phyloP scores from a whole-genome alignment of 1,140 invertebrate species.

The Dendrolimus kikuchii region DNA sequence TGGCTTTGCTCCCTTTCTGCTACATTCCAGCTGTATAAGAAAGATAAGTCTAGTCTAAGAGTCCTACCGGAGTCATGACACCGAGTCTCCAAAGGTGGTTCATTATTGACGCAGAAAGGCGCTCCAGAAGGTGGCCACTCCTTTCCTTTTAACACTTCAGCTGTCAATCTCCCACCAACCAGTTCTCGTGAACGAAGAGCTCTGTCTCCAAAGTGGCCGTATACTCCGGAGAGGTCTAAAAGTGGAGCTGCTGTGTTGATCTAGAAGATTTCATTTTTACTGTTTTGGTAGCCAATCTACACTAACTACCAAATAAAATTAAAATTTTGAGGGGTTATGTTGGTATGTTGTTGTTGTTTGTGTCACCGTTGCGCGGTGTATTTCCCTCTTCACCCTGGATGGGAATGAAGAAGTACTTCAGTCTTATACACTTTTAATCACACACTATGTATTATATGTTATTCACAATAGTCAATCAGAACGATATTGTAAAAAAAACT shows the following conservation, averaged over 20 bases:
- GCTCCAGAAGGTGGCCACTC: conserved; percentile 15
- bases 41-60: not conserved
- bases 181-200: conserved; percentile 3
- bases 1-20: no score
- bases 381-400: no score
- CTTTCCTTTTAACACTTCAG: conserved; percentile 10
- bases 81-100: conserved; percentile 12
- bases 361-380: no score
- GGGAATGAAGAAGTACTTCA: no score
- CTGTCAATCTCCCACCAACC: conserved; percentile 14
- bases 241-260: conserved; percentile 24
- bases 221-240: conserved; percentile 21
- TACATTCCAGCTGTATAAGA: no score
- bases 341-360: no score
- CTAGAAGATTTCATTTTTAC: conserved; percentile 9
- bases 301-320: no score
- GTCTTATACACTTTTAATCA: no score
- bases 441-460: no score
- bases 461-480: no score
- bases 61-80: conserved; percentile 19
- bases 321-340: no score
- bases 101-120: conserved; percentile 14
- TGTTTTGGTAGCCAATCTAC: conserved; percentile 1
- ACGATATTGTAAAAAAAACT: no score
- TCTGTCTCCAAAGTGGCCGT: conserved; percentile 11